Conservation (phyloP, 2,888 invertebrate genomes). For the Mythimna loreyi region DNA sequence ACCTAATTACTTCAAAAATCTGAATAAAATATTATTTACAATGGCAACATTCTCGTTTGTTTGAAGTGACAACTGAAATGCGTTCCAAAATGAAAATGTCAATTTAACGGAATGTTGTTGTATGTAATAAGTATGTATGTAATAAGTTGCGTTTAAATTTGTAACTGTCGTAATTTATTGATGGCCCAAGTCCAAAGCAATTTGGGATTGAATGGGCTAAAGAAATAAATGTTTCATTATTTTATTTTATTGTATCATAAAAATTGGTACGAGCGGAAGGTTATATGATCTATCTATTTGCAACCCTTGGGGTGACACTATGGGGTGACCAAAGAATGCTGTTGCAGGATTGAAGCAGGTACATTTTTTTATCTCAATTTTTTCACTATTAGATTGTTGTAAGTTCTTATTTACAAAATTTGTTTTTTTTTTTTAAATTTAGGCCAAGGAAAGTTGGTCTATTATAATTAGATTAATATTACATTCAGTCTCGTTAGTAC, state of each 20-base stretch:
- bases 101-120: constrained; percentile 12
- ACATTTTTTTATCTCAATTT: too few species aligned
- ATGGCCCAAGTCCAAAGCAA: constrained; percentile 9
- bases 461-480: too few species aligned
- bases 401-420: too few species aligned
- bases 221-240: constrained; percentile 14
- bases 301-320: too few species aligned
- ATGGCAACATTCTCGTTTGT: neutral
- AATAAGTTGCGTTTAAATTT: constrained; percentile 37
- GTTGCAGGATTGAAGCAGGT: too few species aligned
- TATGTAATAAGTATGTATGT: constrained; percentile 13
- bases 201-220: neutral
- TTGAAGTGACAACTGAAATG: constrained; percentile 15
- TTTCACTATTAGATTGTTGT: too few species aligned
- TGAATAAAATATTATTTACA: constrained; percentile 9
- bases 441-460: too few species aligned
- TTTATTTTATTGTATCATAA: constrained; percentile 19
- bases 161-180: constrained; percentile 34
- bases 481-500: too few species aligned
- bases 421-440: too few species aligned
- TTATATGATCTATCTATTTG: neutral
- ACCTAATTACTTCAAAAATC: neutral
- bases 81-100: constrained; percentile 28
- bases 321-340: too few species aligned
- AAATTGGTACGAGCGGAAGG: neutral